These are phyloP conservation scores for Lycaena phlaeas DNA, from an alignment of 2,888 invertebrate genomes.

Conservation along the genomic window DNA sequence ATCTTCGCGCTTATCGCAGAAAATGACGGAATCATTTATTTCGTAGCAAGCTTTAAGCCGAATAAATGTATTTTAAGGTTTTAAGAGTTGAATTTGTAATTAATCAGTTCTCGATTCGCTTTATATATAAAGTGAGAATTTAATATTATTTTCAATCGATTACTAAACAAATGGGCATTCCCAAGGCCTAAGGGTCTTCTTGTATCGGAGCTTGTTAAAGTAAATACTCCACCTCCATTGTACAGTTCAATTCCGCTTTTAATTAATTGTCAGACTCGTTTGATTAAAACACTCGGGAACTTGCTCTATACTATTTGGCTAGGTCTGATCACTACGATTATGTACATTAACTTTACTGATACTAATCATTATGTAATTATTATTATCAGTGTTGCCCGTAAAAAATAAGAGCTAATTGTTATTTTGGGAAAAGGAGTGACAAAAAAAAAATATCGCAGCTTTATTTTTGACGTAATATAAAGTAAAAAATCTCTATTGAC, in stretches of 20 bases:
- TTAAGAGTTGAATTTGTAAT: too few species aligned
- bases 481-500: too few species aligned
- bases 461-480: too few species aligned
- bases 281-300: conserved; percentile 52
- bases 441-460: too few species aligned
- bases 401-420: too few species aligned
- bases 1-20: too few species aligned
- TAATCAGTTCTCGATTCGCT: too few species aligned
- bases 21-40: too few species aligned
- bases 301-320: conserved; percentile 57
- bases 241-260: conserved; percentile 44
- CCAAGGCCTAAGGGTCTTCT: conserved; percentile 11
- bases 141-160: conserved; percentile 1
- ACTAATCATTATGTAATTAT: conserved; percentile 12
- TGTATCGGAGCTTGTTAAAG: conserved; percentile 22
- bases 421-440: too few species aligned
- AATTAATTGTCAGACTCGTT: conserved; percentile 55
- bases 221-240: conserved; percentile 41
- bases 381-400: not conserved
- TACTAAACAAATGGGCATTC: not conserved
- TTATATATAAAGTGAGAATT: not conserved
- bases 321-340: conserved; percentile 25
- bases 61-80: too few species aligned
- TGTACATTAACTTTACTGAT: conserved; percentile 16
- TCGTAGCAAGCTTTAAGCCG: too few species aligned